Conservation (phyloP, 1,140 invertebrate species). For the Drosophila yakuba region DNA sequence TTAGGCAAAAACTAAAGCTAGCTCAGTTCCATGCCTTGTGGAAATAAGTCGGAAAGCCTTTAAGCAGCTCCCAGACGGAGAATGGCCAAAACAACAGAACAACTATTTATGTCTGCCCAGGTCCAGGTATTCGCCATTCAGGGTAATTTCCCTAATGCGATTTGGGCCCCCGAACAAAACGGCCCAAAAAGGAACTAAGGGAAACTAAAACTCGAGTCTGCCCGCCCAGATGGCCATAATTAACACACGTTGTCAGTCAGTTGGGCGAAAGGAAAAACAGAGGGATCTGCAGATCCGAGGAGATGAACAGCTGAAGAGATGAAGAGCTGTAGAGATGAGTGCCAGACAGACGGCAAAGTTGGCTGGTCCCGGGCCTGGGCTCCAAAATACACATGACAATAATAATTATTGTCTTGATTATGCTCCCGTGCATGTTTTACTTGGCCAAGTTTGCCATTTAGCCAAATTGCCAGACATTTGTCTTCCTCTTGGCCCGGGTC, state of each 20-base stretch:
- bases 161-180: constrained; percentile 46
- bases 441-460: constrained; percentile 77
- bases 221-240: constrained; percentile 76
- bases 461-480: constrained; percentile 83
- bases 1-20: constrained; percentile 30
- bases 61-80: constrained; percentile 60
- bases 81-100: constrained; percentile 58
- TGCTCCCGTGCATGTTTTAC: constrained; percentile 80
- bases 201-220: constrained; percentile 25
- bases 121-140: constrained; percentile 70
- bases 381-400: constrained; percentile 78
- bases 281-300: constrained; percentile 5
- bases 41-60: constrained; percentile 71
- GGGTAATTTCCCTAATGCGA: constrained; percentile 80
- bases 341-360: constrained; percentile 4
- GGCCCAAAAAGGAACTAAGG: constrained; percentile 11
- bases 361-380: not conserved
- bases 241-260: constrained; percentile 76
- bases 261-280: constrained; percentile 13
- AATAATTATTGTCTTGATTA: constrained; percentile 83
- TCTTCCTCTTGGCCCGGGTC: constrained; percentile 41
- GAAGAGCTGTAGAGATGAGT: too few relatives aligned
- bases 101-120: constrained; percentile 64
- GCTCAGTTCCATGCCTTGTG: constrained; percentile 35
- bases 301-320: not conserved